Evolutionary conservation across 2,888 invertebrate genomes (phyloP).

Genomic region (Escarpia spicata): DNA sequence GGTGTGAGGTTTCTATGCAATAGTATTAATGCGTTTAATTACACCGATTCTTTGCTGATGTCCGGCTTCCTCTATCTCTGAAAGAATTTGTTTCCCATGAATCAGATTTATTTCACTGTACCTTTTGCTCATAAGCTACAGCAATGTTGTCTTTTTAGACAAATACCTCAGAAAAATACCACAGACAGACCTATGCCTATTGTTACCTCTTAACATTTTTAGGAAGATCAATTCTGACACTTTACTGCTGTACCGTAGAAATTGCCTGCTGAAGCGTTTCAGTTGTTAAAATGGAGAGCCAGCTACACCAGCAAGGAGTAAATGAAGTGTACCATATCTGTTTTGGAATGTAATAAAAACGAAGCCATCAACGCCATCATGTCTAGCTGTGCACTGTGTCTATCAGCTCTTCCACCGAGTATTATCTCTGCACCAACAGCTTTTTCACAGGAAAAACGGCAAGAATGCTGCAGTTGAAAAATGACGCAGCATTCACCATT

Average conservation of each 20-base stretch:
- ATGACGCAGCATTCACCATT: background rate
- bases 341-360: constrained; percentile 12
- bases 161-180: background rate
- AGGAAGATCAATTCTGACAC: background rate
- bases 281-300: background rate
- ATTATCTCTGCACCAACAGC: background rate
- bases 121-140: background rate
- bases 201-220: background rate
- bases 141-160: background rate
- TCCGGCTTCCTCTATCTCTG: background rate
- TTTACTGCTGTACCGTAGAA: background rate
- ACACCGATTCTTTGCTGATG: background rate
- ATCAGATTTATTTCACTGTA: background rate
- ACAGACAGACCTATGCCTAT: background rate
- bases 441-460: background rate
- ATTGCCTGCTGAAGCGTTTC: background rate
- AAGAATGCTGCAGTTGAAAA: background rate
- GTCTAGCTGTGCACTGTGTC: background rate
- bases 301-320: background rate
- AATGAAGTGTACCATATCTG: background rate
- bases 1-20: background rate
- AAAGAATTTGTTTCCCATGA: background rate
- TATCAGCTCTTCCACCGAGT: background rate
- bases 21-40: background rate
- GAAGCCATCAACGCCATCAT: background rate